Percentiles rank a stretch among this genome's conserved stretches.
Evolutionary conservation across 2,888 invertebrate species (phyloP).

Genomic region (Harpalus rubripes): DNA sequence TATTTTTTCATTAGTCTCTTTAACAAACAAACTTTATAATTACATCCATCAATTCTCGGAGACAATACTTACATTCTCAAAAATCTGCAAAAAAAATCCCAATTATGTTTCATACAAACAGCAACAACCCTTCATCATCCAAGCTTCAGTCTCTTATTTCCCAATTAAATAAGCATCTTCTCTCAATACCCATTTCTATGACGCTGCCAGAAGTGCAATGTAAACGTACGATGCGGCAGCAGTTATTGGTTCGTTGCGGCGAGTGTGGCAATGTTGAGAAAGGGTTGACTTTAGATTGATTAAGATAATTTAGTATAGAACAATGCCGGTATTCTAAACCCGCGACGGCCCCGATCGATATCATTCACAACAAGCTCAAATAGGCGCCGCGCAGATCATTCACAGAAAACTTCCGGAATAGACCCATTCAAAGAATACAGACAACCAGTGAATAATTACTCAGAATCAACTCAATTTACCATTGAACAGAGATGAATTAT

Average conservation of each 20-base stretch:
- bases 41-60: neutral
- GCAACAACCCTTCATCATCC: neutral
- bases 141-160: neutral
- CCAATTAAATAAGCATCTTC: conserved; percentile 30
- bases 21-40: neutral
- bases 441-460: conserved; percentile 12
- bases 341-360: conserved; percentile 13
- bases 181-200: conserved; percentile 17
- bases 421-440: conserved; percentile 36
- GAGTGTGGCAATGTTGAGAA: conserved; percentile 45
- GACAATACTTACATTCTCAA: neutral
- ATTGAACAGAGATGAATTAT: neutral
- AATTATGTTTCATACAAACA: neutral
- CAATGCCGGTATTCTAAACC: conserved; percentile 29
- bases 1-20: neutral
- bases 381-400: conserved; percentile 44
- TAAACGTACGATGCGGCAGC: conserved; percentile 35
- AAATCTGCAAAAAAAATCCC: neutral
- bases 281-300: conserved; percentile 58
- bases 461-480: conserved; percentile 7
- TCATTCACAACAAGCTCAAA: conserved; percentile 40
- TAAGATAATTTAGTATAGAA: conserved; percentile 52
- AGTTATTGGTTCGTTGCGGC: conserved; percentile 52
- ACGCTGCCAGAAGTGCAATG: conserved; percentile 42
- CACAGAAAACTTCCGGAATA: conserved; percentile 30